A percentile compares a stretch with the other conserved stretches of the same genome.
Conservation (phyloP, 2,113 vertebrate genomes). For the Meleagris gallopavo region DNA sequence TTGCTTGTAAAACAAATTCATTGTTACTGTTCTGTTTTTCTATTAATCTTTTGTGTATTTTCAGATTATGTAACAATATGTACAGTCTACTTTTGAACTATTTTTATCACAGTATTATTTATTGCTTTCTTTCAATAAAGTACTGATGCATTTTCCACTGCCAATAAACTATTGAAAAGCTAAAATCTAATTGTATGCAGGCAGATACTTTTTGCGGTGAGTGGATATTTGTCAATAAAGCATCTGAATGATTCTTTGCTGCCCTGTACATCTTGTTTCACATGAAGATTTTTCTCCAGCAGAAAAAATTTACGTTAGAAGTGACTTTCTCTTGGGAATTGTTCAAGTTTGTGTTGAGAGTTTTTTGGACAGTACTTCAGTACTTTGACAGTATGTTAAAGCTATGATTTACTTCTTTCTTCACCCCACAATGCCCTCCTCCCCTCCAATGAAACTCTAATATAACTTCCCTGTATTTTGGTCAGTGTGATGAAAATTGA, state of each 20-base stretch:
- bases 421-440: not conserved
- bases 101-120: slow-evolving; percentile 99
- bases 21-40: slow-evolving; percentile 83
- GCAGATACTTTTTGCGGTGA: slow-evolving; percentile 44
- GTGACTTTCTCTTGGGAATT: not conserved
- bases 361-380: not conserved
- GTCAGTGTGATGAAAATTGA: not conserved
- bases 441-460: not conserved
- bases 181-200: not conserved
- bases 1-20: slow-evolving; percentile 82
- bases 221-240: slow-evolving; percentile 66
- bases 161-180: slow-evolving; percentile 77
- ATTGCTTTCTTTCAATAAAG: slow-evolving; percentile 99
- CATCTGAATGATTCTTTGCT: slow-evolving; percentile 54
- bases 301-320: not conserved
- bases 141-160: slow-evolving; percentile 96
- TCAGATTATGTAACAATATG: slow-evolving; percentile 93
- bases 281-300: not conserved
- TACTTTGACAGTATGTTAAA: not conserved
- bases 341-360: not conserved
- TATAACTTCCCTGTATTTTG: not conserved
- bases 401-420: not conserved
- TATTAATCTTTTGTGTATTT: slow-evolving; percentile 84
- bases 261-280: slow-evolving; percentile 52
- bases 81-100: slow-evolving; percentile 98